Evolutionary conservation across 2,113 vertebrate genomes (phyloP), one percentile per base, ranked within the genome.

Genomic region (Anhinga rufa): DNA sequence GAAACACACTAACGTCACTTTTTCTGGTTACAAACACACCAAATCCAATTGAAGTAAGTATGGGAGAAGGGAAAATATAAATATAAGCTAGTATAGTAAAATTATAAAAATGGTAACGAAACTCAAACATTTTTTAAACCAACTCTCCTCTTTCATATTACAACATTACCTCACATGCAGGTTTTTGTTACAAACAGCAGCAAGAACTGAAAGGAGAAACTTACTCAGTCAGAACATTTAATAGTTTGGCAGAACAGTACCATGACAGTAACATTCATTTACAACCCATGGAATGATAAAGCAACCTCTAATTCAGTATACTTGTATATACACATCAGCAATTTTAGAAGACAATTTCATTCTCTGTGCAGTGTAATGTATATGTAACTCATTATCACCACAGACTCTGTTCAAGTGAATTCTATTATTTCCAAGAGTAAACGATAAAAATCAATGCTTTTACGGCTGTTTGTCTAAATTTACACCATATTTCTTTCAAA

Each of bases 161-260:
- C 34, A 81, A 75, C 77, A 87, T 97, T 97, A 95, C 93, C 91
- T 95, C 84, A 69, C 38, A 79, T 48, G 61, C 85, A 64, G 93
- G 64, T 13, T 51, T 55, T 90, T 72, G 64, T 74, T 60, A 62
- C 34, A 69, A 82, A 83, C 49, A 88, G 82, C 89, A 93, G 86
- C 86, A 93, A 93, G 62, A 92, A 92, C 86, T 95, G 92, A 85
- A 96, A 93, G 90, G 82, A 93, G 89, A 95, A 97, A 94, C 92
- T 90, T 81, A 92, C 69, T 95, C 76, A 85, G 78, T 94, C 92
- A 95, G 87, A 82, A 77, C 58, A 90, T 86, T 71, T 31, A 79
- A 94, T 18, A 86, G 44, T 68, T 74, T 69, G 38, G 78, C 58
- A 92, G 71, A 95, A 91, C 70, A 70, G 55, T 17, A 72, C 38